phyloP scores from a whole-genome alignment of 2,888 invertebrate species.

The Arrhopalites spinosus region DNA sequence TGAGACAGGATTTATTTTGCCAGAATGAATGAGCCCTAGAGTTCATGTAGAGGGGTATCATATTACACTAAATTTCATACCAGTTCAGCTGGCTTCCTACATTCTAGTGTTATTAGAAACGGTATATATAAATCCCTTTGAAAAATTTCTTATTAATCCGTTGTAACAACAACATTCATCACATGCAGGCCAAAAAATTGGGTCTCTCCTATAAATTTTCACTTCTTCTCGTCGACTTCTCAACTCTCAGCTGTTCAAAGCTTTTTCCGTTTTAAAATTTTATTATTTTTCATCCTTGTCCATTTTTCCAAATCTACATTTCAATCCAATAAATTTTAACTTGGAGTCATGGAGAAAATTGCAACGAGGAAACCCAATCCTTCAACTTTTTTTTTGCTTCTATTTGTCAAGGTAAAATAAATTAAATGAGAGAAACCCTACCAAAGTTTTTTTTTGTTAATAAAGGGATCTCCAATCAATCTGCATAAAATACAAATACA shows the following conservation, averaged over 20 bases:
- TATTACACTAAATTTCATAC: background rate
- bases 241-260: background rate
- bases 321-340: background rate
- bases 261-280: background rate
- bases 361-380: background rate
- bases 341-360: background rate
- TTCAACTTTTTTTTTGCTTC: too few relatives aligned
- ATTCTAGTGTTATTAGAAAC: background rate
- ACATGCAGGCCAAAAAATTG: too few relatives aligned
- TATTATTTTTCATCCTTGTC: background rate
- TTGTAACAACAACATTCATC: slow-evolving; percentile 33
- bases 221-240: background rate
- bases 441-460: too few relatives aligned
- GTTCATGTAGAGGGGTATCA: background rate
- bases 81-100: background rate
- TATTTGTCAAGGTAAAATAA: too few relatives aligned
- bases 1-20: too few relatives aligned
- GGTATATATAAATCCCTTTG: too few relatives aligned
- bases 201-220: background rate
- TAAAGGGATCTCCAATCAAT: too few relatives aligned
- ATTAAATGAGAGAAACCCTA: too few relatives aligned
- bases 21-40: background rate
- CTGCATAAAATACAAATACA: too few relatives aligned
- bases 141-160: slow-evolving; percentile 25
- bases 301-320: background rate